These are phyloP conservation scores for Danio tinwini DNA, from an alignment of 2,797 vertebrate species.

Conservation along the genomic window DNA sequence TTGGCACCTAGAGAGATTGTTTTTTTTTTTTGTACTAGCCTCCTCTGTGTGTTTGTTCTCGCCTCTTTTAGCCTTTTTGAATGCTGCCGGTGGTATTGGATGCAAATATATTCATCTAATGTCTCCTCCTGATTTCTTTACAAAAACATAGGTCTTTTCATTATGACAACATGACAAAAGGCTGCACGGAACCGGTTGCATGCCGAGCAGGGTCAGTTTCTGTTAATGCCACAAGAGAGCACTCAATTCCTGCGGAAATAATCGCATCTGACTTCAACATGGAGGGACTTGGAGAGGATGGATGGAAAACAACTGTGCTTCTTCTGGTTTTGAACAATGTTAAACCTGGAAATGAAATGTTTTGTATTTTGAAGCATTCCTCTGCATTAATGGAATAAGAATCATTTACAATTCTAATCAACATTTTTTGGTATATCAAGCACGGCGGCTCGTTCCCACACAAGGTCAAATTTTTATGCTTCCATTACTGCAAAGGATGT, in stretches of 20 bases:
- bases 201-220: slow-evolving; percentile 37
- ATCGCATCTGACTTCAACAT: neutral
- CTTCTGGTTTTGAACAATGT: no score
- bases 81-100: neutral
- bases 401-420: neutral
- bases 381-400: neutral
- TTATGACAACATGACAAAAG: slow-evolving; percentile 29
- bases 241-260: slow-evolving; percentile 55
- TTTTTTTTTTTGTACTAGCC: slow-evolving; percentile 13
- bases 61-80: slow-evolving; percentile 1
- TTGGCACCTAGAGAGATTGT: slow-evolving; percentile 43
- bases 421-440: neutral
- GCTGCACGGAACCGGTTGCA: neutral
- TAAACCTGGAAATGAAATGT: neutral
- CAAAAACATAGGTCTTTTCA: slow-evolving; percentile 6
- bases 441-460: neutral
- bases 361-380: neutral
- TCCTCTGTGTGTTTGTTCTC: slow-evolving; percentile 26
- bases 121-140: neutral
- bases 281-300: neutral
- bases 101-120: slow-evolving; percentile 31
- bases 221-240: slow-evolving; percentile 62
- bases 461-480: neutral
- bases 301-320: no score
- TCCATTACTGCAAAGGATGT: neutral